Evolutionary conservation across 2,113 vertebrate genomes (phyloP).

Genomic region (Electrona antarctica): DNA sequence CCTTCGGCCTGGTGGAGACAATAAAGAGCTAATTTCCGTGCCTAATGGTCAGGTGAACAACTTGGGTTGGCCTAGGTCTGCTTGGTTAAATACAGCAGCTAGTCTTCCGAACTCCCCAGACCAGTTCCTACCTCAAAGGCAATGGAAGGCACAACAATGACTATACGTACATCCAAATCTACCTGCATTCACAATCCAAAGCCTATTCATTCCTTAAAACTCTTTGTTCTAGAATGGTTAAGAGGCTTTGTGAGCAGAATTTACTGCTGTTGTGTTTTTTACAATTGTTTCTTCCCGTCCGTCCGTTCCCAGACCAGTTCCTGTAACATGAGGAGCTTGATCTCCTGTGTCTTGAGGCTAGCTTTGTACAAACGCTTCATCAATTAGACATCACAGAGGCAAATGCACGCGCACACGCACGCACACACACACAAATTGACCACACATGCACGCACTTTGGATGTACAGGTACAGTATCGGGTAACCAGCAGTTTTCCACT

Average conservation of each 20-base stretch:
- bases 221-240: conserved; percentile 44
- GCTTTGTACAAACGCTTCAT: conserved; percentile 61
- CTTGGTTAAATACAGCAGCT: not conserved
- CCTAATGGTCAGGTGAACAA: not conserved
- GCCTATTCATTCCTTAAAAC: conserved; percentile 38
- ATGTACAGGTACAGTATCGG: conserved; percentile 57
- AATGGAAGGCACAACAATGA: not conserved
- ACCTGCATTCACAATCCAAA: conserved; percentile 7
- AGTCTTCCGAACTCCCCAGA: conserved; percentile 18
- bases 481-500: conserved; percentile 66
- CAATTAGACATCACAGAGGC: conserved; percentile 60
- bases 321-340: conserved; percentile 62
- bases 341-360: conserved; percentile 54
- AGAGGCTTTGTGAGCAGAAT: conserved; percentile 18
- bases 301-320: conserved; percentile 39
- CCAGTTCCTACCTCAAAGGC: conserved; percentile 10
- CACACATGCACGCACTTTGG: conserved; percentile 13
- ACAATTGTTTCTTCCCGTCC: conserved; percentile 28
- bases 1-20: too few relatives aligned
- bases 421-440: conserved; percentile 25
- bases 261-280: conserved; percentile 11
- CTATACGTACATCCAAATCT: not conserved
- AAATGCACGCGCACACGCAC: conserved; percentile 15
- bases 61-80: not conserved
- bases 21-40: not conserved